A percentile compares a stretch with the other conserved stretches of the same genome.
Conservation (phyloP, 2,113 vertebrate species). For the Chascanopsetta lugubris region DNA sequence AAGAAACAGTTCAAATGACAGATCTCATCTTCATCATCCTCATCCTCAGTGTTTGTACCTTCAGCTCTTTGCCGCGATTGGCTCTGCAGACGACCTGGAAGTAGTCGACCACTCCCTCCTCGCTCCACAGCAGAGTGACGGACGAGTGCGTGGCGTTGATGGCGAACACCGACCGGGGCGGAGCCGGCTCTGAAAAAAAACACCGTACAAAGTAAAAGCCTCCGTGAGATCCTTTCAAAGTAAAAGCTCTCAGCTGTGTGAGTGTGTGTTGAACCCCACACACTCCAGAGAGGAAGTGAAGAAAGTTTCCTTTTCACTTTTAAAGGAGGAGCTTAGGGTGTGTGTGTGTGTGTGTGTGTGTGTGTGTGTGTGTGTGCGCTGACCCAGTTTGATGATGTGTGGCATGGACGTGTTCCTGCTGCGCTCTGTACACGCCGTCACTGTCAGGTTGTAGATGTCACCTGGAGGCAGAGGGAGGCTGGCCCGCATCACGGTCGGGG, state of each 20-base stretch:
- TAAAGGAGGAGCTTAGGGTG: background rate
- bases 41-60: slow-evolving; percentile 73
- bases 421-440: slow-evolving; percentile 93
- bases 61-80: slow-evolving; percentile 73
- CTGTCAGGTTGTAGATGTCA: slow-evolving; percentile 96
- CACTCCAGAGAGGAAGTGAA: background rate
- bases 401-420: slow-evolving; percentile 89
- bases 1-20: no score
- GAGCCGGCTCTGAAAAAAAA: slow-evolving; percentile 85
- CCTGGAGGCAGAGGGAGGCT: slow-evolving; percentile 89
- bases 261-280: background rate
- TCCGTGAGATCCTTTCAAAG: background rate
- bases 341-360: slow-evolving; percentile 19
- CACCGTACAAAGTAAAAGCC: background rate
- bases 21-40: no score
- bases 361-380: slow-evolving; percentile 46
- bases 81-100: slow-evolving; percentile 89
- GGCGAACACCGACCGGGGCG: slow-evolving; percentile 89
- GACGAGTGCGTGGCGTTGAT: slow-evolving; percentile 92
- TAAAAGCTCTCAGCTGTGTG: background rate
- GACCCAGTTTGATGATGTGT: slow-evolving; percentile 91
- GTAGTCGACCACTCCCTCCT: slow-evolving; percentile 93
- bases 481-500: slow-evolving; percentile 89
- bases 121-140: slow-evolving; percentile 93
- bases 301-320: background rate